phyloP scores from a whole-genome alignment of 2,888 invertebrate species.

The Melitaea athalia region DNA sequence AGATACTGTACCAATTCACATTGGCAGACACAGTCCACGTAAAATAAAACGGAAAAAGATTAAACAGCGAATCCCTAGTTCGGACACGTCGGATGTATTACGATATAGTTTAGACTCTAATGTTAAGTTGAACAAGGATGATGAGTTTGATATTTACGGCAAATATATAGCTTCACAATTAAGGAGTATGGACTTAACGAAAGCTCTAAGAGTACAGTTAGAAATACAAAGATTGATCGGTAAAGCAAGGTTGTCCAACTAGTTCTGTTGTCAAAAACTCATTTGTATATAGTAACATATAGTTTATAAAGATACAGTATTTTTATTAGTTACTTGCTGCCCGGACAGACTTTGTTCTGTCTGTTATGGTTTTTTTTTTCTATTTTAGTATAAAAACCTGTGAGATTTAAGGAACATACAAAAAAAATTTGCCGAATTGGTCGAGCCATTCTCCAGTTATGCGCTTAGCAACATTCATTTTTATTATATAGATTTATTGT shows the following conservation, averaged over 20 bases:
- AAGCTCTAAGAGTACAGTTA: slow-evolving; percentile 66
- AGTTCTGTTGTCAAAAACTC: slow-evolving; percentile 20
- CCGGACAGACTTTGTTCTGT: too few species aligned
- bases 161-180: slow-evolving; percentile 73
- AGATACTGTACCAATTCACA: slow-evolving; percentile 12
- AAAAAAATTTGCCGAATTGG: too few species aligned
- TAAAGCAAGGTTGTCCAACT: slow-evolving; percentile 64
- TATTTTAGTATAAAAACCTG: too few species aligned
- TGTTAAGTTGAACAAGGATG: slow-evolving; percentile 53
- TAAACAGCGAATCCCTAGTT: slow-evolving; percentile 51
- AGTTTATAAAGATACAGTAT: too few species aligned
- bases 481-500: too few species aligned
- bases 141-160: slow-evolving; percentile 77
- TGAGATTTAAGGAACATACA: too few species aligned
- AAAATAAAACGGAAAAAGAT: slow-evolving; percentile 58
- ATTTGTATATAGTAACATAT: too few species aligned
- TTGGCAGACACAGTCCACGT: slow-evolving; percentile 17
- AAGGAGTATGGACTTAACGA: slow-evolving; percentile 66
- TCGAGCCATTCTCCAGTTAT: too few species aligned
- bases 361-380: too few species aligned
- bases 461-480: too few species aligned
- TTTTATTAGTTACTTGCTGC: not conserved
- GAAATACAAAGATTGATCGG: slow-evolving; percentile 70
- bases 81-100: slow-evolving; percentile 51
- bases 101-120: slow-evolving; percentile 49